Base-by-base conservation (phyloP, 2,113 vertebrate species). In the Prionailurus viverrinus region DNA sequence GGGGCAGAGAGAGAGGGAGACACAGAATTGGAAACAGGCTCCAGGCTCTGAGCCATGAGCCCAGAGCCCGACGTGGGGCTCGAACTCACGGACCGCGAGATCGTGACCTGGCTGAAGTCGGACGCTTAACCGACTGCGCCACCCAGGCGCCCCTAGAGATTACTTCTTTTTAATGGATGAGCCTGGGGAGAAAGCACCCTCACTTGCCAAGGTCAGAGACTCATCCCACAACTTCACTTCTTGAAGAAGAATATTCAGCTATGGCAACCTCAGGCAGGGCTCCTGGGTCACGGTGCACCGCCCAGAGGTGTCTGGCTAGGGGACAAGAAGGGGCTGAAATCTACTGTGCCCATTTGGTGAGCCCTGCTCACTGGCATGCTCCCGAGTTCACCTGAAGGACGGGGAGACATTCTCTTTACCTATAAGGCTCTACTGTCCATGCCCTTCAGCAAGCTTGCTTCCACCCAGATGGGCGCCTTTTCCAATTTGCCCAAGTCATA, bases 141-240 rank as follows among this genome's bases (percentile, higher is more conserved):
- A 39, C 39, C 39, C 39, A 39, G 39, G 39, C 39, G 39, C 39
- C 39, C 39, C 36, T 36, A 36, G 16, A n/a, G 33, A 53, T 63
- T 48, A 82, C 39, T 91, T 61, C 79, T 84, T 27, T 65, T 73
- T 83, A 89, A 73, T 31, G 63, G 79, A 87, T 33, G 31, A 86
- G 10, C 39, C 16, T 85, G 45, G 31, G 16, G 86, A 63, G 91
- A 33, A 68, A 87, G 39, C 12, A 69, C 15, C 33, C 92, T 81
- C 19, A 19, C 68, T 91, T 93, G 27, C 61, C 31, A 55, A 85
- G 41, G 25, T 81, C 36, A 82, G 41, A 87, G 79, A 58, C 18
- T 85, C 23, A 61, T n/a, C 12, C 8, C 53, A 18, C 68, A 68
- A 23, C 5, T 65, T 74, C 63, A 48, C 58, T 41, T 89, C 55